Percentiles rank a stretch among this genome's conserved stretches.
Evolutionary conservation across 2,113 vertebrate species (phyloP).

Genomic region (Peromyscus leucopus): DNA sequence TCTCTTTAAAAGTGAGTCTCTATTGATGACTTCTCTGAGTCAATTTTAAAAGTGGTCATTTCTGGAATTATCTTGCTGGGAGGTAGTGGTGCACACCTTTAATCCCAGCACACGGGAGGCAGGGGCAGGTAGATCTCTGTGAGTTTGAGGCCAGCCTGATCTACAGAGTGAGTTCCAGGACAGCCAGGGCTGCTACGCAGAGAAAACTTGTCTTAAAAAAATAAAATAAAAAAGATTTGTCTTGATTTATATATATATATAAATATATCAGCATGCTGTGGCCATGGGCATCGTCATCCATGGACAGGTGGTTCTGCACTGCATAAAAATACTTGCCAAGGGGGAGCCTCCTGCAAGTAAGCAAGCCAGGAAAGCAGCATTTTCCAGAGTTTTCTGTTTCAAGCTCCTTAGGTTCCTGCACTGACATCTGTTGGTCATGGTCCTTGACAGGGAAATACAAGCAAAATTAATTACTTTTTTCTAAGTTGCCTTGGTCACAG

Average conservation of each 20-base stretch:
- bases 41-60: neutral
- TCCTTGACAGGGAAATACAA: neutral
- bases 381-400: neutral
- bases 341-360: no score
- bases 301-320: neutral
- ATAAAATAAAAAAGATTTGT: neutral
- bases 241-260: neutral
- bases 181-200: neutral
- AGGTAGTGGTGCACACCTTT: neutral
- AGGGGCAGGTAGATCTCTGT: neutral
- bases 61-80: neutral
- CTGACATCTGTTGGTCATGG: no score
- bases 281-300: no score
- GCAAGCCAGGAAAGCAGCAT: neutral
- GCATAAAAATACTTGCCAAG: neutral
- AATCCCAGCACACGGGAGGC: neutral
- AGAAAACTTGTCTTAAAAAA: neutral
- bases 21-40: no score
- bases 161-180: neutral
- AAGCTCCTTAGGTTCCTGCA: neutral
- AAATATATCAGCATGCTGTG: no score
- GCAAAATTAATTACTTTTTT: no score
- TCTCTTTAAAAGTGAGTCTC: no score
- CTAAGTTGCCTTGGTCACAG: neutral
- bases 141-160: neutral